phyloP scores from a whole-genome alignment of 2,113 vertebrate genomes.

The Probosciger aterrimus region DNA sequence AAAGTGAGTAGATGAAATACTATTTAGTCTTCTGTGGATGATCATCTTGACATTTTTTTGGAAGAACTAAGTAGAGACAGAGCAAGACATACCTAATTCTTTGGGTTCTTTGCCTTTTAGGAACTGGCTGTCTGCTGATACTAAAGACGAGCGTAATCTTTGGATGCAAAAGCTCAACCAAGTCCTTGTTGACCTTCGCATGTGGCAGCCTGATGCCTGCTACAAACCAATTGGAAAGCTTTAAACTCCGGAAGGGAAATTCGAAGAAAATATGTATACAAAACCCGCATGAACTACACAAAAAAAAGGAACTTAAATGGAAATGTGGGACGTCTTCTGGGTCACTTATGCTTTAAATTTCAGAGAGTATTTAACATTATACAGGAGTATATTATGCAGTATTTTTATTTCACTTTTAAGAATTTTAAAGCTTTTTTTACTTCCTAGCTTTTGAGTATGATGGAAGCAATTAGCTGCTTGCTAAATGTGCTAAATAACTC shows the following conservation, averaged over 20 bases:
- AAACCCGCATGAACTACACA: background rate
- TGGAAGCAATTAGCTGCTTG: slow-evolving; percentile 9
- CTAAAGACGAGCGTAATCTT: slow-evolving; percentile 92
- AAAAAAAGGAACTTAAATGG: background rate
- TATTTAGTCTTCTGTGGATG: background rate
- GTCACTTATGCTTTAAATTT: slow-evolving; percentile 69
- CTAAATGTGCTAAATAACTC: slow-evolving; percentile 47
- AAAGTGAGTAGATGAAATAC: slow-evolving; percentile 78
- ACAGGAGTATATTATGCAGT: slow-evolving; percentile 57
- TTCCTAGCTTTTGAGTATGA: slow-evolving; percentile 18
- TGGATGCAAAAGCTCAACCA: slow-evolving; percentile 98
- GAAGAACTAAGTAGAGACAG: background rate
- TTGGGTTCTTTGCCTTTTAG: slow-evolving; percentile 36
- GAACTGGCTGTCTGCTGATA: slow-evolving; percentile 98
- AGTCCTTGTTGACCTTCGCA: slow-evolving; percentile 89
- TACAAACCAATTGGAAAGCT: slow-evolving; percentile 80
- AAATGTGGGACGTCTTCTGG: background rate
- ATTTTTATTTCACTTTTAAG: slow-evolving; percentile 65
- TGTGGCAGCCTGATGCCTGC: slow-evolving; percentile 94
- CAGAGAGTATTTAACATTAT: slow-evolving; percentile 66
- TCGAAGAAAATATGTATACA: background rate
- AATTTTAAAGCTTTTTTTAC: background rate
- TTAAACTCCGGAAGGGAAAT: slow-evolving; percentile 13
- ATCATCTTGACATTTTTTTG: background rate
- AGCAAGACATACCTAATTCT: background rate